Evolutionary conservation across 2,888 invertebrate species (phyloP).

Genomic region (Pachymerium ferrugineum): DNA sequence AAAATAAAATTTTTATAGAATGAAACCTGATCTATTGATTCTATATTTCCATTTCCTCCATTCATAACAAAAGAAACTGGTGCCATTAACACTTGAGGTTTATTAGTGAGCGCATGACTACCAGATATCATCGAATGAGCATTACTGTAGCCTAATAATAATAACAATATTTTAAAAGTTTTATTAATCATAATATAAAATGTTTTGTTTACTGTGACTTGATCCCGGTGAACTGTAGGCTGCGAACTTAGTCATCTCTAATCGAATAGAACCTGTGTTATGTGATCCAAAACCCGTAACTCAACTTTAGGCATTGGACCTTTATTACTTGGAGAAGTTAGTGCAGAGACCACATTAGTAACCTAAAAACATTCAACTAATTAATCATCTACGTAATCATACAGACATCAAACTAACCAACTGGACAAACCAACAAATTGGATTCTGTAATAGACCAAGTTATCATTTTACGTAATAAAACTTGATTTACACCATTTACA

Average conservation of each 20-base stretch:
- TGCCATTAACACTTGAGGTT: slow-evolving; percentile 1
- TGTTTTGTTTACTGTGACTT: slow-evolving; percentile 34
- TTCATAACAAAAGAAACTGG: slow-evolving; percentile 28
- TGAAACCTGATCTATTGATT: neutral
- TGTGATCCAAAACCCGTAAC: slow-evolving; percentile 50
- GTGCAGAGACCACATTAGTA: no score
- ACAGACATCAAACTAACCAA: no score
- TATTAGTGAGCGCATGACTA: neutral
- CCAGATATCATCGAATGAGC: neutral
- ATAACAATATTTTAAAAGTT: neutral
- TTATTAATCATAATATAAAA: no score
- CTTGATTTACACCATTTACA: no score
- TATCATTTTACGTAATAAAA: no score
- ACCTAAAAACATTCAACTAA: no score
- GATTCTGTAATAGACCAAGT: no score
- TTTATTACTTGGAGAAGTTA: slow-evolving; percentile 88
- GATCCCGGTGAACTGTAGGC: slow-evolving; percentile 61
- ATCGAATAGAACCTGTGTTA: slow-evolving; percentile 38
- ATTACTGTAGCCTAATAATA: neutral
- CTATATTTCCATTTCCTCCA: neutral
- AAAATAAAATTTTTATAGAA: no score
- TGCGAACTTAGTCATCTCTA: slow-evolving; percentile 45
- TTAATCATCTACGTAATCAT: no score
- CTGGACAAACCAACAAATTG: no score
- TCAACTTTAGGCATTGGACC: slow-evolving; percentile 76